A percentile compares a stretch with the other conserved stretches of the same genome.
Conservation (phyloP, 2,113 vertebrate genomes). For the Phylloscopus whistleri region DNA sequence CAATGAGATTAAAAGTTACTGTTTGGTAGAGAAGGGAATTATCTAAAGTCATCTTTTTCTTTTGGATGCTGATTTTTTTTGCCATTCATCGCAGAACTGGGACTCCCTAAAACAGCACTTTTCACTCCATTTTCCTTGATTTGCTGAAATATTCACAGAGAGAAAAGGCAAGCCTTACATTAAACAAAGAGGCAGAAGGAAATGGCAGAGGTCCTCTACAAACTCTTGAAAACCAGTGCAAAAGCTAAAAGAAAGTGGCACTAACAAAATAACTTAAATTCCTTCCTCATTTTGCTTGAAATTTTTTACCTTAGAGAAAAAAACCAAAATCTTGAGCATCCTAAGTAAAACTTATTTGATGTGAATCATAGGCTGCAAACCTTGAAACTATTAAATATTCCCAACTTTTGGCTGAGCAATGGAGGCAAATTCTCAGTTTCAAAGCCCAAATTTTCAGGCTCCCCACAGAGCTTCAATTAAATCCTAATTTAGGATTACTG, state of each 20-base stretch:
- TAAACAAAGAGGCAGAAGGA: background rate
- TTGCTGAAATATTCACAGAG: background rate
- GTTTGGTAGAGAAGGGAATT: background rate
- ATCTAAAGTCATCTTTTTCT: background rate
- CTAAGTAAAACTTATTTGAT: background rate
- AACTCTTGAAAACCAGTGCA: background rate
- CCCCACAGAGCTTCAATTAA: background rate
- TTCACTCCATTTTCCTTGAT: background rate
- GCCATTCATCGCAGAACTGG: background rate
- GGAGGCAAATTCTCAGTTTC: background rate
- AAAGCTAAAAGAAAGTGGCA: background rate
- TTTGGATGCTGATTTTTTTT: background rate
- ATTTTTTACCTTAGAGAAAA: background rate
- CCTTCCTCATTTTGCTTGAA: background rate
- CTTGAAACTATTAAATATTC: background rate
- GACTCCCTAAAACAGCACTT: background rate
- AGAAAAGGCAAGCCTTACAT: background rate
- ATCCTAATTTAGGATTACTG: background rate
- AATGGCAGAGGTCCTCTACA: background rate
- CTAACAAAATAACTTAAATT: background rate
- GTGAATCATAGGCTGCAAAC: background rate
- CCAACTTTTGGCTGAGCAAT: background rate
- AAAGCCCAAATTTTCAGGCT: background rate
- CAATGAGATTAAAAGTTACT: background rate
- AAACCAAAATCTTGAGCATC: background rate